A percentile compares a stretch with the other conserved stretches of the same genome.
Evolutionary conservation across 2,888 invertebrate genomes (phyloP).

Genomic region (Epiblema foenella): DNA sequence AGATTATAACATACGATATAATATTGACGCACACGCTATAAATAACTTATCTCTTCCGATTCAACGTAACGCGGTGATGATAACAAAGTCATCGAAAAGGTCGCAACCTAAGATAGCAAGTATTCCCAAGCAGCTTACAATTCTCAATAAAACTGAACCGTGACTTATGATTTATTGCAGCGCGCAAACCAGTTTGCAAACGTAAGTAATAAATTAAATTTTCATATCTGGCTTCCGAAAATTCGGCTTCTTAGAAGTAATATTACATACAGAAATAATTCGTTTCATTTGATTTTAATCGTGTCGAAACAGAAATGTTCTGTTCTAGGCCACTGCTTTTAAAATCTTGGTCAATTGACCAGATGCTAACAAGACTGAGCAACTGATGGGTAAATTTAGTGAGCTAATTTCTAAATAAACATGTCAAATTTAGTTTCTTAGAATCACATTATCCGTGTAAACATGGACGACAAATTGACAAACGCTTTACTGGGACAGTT

Average conservation of each 20-base stretch:
- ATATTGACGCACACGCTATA: conserved; percentile 6
- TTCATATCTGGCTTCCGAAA: conserved; percentile 30
- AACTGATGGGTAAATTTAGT: conserved; percentile 29
- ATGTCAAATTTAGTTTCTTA: conserved; percentile 9
- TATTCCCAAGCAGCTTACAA: conserved; percentile 2
- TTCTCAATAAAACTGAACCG: conserved; percentile 26
- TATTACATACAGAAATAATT: conserved; percentile 30
- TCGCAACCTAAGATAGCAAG: conserved; percentile 7
- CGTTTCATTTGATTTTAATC: conserved; percentile 34
- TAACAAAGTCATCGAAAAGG: conserved; percentile 22
- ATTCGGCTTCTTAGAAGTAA: conserved; percentile 20
- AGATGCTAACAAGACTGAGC: conserved; percentile 32
- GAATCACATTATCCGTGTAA: neutral
- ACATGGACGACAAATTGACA: conserved; percentile 1
- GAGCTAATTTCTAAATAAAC: conserved; percentile 37
- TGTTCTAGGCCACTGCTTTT: conserved; percentile 36
- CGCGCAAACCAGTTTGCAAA: conserved; percentile 27
- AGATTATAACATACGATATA: conserved; percentile 11
- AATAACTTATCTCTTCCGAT: conserved; percentile 34
- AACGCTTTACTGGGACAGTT: neutral
- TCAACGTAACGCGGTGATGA: conserved; percentile 14
- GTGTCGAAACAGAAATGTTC: conserved; percentile 19
- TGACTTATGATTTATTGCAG: conserved; percentile 34
- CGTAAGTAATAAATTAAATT: conserved; percentile 34
- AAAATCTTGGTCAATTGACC: conserved; percentile 34